Evolutionary conservation across 2,888 invertebrate species (phyloP).

Genomic region (Bellardia bayeri): DNA sequence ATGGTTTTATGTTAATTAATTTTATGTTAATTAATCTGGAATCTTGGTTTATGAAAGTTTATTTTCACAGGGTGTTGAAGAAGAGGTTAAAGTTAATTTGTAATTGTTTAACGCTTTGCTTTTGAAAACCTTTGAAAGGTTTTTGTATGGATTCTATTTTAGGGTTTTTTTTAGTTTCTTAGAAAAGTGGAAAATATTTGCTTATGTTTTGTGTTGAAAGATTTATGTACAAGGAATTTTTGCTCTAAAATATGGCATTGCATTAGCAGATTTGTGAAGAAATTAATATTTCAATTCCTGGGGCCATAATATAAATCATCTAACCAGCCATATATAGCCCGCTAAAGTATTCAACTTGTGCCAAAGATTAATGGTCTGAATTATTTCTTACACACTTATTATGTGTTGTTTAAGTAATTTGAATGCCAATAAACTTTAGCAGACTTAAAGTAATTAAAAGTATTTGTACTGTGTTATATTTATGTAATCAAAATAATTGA

Average conservation of each 20-base stretch:
- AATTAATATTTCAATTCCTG: not conserved
- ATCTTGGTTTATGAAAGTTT: conserved; percentile 2
- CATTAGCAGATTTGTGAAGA: not conserved
- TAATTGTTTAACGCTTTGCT: conserved; percentile 10
- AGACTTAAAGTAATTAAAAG: not conserved
- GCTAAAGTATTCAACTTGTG: not conserved
- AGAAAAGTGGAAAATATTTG: too few species aligned
- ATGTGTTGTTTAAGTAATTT: not conserved
- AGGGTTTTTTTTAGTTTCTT: not conserved
- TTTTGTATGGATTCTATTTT: not conserved
- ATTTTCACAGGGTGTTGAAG: not conserved
- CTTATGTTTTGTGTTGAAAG: too few species aligned
- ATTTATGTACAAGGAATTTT: too few species aligned
- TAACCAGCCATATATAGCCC: not conserved
- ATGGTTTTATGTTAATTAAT: conserved; percentile 43
- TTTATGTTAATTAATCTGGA: conserved; percentile 52
- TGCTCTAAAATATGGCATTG: too few species aligned
- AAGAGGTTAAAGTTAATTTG: not conserved
- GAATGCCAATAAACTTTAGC: not conserved
- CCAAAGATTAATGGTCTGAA: not conserved
- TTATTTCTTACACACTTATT: not conserved
- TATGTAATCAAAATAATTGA: too few species aligned
- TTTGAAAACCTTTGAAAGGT: not conserved
- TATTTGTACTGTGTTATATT: not conserved
- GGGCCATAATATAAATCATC: not conserved